Conservation (phyloP, 2,797 vertebrate species). For the Aplochiton taeniatus region DNA sequence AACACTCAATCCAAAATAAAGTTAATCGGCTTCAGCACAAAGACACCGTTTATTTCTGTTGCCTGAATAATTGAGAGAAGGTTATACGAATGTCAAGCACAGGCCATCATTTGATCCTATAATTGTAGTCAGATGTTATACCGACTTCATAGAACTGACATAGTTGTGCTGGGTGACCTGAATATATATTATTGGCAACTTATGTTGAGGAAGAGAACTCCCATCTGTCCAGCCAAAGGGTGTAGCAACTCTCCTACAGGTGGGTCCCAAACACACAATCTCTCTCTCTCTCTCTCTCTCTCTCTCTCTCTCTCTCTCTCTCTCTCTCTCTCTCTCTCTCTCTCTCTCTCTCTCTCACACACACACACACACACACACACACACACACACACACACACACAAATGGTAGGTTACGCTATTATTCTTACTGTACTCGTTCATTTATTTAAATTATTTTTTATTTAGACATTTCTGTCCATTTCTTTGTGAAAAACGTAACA, state of each 20-base stretch:
- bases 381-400: background rate
- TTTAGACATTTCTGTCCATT: too few species aligned
- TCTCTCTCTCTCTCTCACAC: background rate
- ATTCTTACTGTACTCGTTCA: background rate
- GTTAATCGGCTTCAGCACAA: too few species aligned
- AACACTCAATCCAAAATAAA: too few species aligned
- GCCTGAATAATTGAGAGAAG: too few species aligned
- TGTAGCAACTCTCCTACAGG: background rate
- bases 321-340: background rate
- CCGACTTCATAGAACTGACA: background rate
- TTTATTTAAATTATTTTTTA: too few species aligned
- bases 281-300: slow-evolving; percentile 18
- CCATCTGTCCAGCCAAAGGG: background rate
- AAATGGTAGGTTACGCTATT: background rate
- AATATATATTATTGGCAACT: background rate
- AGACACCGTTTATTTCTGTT: too few species aligned
- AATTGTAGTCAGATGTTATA: too few species aligned
- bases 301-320: background rate
- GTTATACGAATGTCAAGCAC: too few species aligned
- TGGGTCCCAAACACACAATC: background rate
- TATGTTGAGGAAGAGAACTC: slow-evolving; percentile 30
- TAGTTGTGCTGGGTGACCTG: background rate
- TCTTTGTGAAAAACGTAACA: too few species aligned
- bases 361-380: background rate
- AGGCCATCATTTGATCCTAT: too few species aligned